Evolutionary conservation across 2,888 invertebrate genomes (phyloP), one percentile per base, ranked within the genome.

Genomic region (Drosophila anceps): DNA sequence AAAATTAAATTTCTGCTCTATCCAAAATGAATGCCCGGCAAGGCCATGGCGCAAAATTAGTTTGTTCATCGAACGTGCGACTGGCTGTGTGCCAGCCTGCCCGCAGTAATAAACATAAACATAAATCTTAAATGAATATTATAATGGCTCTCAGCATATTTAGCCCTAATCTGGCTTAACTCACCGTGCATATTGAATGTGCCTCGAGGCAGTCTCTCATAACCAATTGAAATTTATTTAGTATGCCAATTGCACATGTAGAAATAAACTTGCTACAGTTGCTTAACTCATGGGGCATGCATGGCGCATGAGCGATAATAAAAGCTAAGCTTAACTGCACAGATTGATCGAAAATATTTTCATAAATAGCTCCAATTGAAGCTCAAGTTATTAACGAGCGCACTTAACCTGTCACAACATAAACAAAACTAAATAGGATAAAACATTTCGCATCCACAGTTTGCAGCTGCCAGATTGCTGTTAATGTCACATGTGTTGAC

Each of bases 291-390:
- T 66, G 39, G 60, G 69, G 39, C 50, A 46, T 15, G 7, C 73
- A 64, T 60, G 68, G 71, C 85, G 79, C 73, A 78, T 84, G 55
- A 50, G 58, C 55, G 62, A 69, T 84, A 69, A 82, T 72, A 55
- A 72, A 65, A 69, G 67, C 59, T 53, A 58, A 78, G 77, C 78
- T 61, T 67, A 83, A 78, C 82, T 88, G 78, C 31, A 20, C 4
- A 8, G 53, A 53, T 43, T 29, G n/a, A 31, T 29, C 43, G 46
- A 24, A 48, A 5, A 20, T 63, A 60, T 51, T 18, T 64, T 61
- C 33, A 65, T n/a, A 41, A 3, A 35, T 39, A 55, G 20, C 9
- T 41, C 13, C 13, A 35, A 13, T 27, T 31, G 7, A 54, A 18
- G 67, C 35, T 24, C 37, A 41, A 31, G 48, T 12, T 35, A 35